Base-by-base conservation (phyloP, 2,113 vertebrate species). In the Phalacrocorax pelagicus region DNA sequence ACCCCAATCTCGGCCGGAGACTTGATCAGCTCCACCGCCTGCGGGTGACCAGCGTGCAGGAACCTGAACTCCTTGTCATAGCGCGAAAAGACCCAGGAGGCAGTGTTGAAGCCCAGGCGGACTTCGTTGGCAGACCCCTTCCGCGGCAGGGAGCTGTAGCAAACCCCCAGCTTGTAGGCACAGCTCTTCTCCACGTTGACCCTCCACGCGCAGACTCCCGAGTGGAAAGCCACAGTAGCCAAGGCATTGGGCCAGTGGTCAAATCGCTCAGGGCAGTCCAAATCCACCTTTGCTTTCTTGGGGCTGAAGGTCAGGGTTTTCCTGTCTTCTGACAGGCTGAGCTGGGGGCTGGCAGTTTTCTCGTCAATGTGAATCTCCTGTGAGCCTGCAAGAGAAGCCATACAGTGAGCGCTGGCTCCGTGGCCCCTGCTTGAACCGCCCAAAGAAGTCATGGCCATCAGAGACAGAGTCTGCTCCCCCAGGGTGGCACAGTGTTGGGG, bases 231-330 rank as follows among this genome's bases (percentile, higher is more conserved):
- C 4, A 58, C 88, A 0, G 97, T 92, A 5, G 99, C 99, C 92
- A 99, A 97, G 12, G 99, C 99, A 0, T 99, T 99, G 97, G 99
- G 99, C 99, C 98, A 99, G 94, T 96, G 97, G 97, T 99, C 99
- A 55, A 99, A 99, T 15, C 98, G 98, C 18, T 98, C 98, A 0
- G 99, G 98, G 95, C 98, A 96, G 32, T 96, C 97, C 8, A 11
- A 94, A 49, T 97, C 96, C 72, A 95, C 85, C 72, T 98, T 98
- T 12, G 97, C 69, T 65, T 98, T 99, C 96, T 98, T 99, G 71
- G 98, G 90, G 15, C 86, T 96, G 98, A 99, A 99, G 63, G 98
- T 99, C 95, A 99, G 90, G 34, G 98, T 99, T 95, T 95, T 98
- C 82, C 90, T 94, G 92, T 99, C 98, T 3, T 98, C 98, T 0